Percentiles rank a stretch among this genome's conserved stretches.
phyloP scores from a whole-genome alignment of 1,140 invertebrate genomes.

The Drosophila sechellia region DNA sequence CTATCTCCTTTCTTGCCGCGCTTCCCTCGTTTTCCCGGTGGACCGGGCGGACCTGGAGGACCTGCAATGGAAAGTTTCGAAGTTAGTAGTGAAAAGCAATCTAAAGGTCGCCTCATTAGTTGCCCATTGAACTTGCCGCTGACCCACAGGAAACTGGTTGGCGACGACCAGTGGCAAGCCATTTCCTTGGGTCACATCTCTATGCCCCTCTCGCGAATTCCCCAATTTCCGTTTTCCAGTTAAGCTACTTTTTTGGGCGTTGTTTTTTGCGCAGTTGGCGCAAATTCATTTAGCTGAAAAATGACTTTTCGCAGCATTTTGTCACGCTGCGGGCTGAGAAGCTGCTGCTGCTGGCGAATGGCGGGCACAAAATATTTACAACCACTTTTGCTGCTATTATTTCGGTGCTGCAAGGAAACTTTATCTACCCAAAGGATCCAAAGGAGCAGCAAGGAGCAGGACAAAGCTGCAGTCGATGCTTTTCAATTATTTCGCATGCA shows the following conservation, averaged over 20 bases:
- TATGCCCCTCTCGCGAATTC: neutral
- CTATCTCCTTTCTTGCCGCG: slow-evolving; percentile 94
- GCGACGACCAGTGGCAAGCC: slow-evolving; percentile 33
- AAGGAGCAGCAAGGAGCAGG: slow-evolving; percentile 20
- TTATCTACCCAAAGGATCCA: slow-evolving; percentile 48
- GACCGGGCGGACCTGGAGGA: slow-evolving; percentile 90
- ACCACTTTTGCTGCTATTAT: slow-evolving; percentile 80
- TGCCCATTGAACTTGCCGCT: slow-evolving; percentile 66
- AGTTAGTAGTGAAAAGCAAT: slow-evolving; percentile 37
- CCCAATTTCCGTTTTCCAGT: neutral
- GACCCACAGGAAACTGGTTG: slow-evolving; percentile 48
- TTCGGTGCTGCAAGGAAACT: slow-evolving; percentile 65
- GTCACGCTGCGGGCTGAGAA: slow-evolving; percentile 43
- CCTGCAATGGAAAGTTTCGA: slow-evolving; percentile 85
- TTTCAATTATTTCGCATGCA: slow-evolving; percentile 81
- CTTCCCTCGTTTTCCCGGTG: slow-evolving; percentile 93
- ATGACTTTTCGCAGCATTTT: slow-evolving; percentile 77
- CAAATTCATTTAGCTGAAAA: slow-evolving; percentile 83
- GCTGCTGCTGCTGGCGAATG: slow-evolving; percentile 25
- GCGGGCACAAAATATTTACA: slow-evolving; percentile 76
- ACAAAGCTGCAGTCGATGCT: slow-evolving; percentile 68
- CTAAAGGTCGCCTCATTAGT: slow-evolving; percentile 75
- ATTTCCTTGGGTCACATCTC: slow-evolving; percentile 26
- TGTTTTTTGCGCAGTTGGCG: slow-evolving; percentile 75
- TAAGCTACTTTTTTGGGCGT: slow-evolving; percentile 31